Conservation (phyloP, 2,113 vertebrate genomes). For the Dicrurus megarhynchus region DNA sequence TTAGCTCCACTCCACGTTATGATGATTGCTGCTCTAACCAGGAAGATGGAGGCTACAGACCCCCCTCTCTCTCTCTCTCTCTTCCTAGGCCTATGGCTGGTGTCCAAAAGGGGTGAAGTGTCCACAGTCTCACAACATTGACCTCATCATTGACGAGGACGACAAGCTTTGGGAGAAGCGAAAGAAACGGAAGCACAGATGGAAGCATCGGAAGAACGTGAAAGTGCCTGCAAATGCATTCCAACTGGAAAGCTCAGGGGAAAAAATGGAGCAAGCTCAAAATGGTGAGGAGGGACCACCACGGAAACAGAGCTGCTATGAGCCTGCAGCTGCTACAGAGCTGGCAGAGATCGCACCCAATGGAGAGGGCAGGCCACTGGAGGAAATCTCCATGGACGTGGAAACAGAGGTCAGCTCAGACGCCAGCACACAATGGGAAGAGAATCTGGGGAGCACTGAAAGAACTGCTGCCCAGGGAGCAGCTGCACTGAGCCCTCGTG, state of each 20-base stretch:
- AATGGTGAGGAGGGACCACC: constrained; percentile 61
- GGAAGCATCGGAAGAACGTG: constrained; percentile 75
- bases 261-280: neutral
- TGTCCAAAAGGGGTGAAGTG: constrained; percentile 88
- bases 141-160: constrained; percentile 90
- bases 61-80: neutral
- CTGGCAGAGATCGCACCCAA: neutral
- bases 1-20: rapidly evolving
- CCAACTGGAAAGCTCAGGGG: neutral
- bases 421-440: neutral
- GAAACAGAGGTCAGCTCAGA: constrained; percentile 14
- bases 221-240: neutral
- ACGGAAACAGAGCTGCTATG: constrained; percentile 63
- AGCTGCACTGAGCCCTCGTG: neutral
- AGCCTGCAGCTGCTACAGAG: neutral
- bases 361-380: neutral
- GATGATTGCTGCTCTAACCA: neutral
- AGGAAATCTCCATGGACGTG: neutral
- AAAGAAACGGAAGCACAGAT: constrained; percentile 77
- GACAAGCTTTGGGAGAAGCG: constrained; percentile 80
- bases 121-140: constrained; percentile 90
- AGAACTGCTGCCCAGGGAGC: neutral
- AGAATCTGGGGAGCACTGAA: neutral
- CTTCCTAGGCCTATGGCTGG: constrained; percentile 90
- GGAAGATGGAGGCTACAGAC: neutral